Evolutionary conservation across 2,113 vertebrate genomes (phyloP).

Genomic region (Hystrix brachyura): DNA sequence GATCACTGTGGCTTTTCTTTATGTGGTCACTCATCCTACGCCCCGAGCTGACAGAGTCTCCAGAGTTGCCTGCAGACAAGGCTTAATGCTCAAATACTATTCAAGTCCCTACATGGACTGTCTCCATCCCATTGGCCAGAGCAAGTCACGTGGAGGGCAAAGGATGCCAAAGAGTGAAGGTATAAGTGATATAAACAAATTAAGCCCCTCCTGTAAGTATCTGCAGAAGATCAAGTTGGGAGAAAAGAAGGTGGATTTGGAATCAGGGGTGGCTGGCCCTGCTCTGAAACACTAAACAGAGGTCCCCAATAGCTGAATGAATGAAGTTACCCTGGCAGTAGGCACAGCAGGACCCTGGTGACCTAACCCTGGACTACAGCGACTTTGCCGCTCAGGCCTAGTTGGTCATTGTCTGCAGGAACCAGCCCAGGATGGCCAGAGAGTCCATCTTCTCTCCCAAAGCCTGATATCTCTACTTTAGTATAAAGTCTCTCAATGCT

Average conservation of each 20-base stretch:
- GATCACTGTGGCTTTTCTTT: background rate
- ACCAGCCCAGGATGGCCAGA: too few relatives aligned
- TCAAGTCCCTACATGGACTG: background rate
- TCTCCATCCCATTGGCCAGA: background rate
- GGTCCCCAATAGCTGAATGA: too few relatives aligned
- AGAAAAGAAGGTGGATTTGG: background rate
- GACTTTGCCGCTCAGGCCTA: too few relatives aligned
- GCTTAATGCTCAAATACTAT: background rate
- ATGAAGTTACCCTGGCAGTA: too few relatives aligned
- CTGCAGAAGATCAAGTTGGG: too few relatives aligned
- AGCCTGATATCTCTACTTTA: background rate
- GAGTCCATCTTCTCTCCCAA: background rate
- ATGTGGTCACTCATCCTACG: too few relatives aligned
- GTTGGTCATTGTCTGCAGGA: accelerated
- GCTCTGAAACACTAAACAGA: background rate
- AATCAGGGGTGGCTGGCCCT: background rate
- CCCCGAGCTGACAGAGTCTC: too few relatives aligned
- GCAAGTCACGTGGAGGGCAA: accelerated
- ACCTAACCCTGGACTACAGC: background rate
- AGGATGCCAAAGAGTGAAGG: background rate
- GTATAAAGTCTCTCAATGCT: background rate
- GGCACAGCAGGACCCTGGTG: background rate
- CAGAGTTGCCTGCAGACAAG: background rate
- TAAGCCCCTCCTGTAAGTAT: background rate
- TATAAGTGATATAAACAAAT: background rate